Conservation (phyloP, 2,888 invertebrate genomes). For the Drosophila borborema region DNA sequence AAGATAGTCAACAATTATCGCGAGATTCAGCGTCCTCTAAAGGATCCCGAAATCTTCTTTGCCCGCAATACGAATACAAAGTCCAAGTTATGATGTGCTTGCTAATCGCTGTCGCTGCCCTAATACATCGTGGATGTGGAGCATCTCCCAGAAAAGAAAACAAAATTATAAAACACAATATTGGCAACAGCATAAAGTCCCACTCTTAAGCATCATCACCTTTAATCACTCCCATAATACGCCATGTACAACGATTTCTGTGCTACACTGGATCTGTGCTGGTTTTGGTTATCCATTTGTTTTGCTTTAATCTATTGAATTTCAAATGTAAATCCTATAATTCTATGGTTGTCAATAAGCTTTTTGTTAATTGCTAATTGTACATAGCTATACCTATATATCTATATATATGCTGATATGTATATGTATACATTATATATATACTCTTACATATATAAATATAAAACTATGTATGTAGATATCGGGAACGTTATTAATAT, state of each 20-base stretch:
- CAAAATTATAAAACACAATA: no score
- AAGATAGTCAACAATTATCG: conserved; percentile 85
- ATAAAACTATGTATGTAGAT: conserved; percentile 24
- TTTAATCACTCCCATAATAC: conserved; percentile 10
- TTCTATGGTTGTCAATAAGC: conserved; percentile 69
- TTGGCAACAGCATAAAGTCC: conserved; percentile 11
- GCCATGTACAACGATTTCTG: conserved; percentile 7
- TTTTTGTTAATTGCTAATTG: conserved; percentile 53
- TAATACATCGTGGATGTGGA: conserved; percentile 19
- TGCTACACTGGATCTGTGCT: conserved; percentile 22
- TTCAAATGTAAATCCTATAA: conserved; percentile 47
- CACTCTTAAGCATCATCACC: conserved; percentile 24
- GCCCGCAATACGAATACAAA: conserved; percentile 84
- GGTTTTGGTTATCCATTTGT: conserved; percentile 34
- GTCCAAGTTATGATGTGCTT: conserved; percentile 84
- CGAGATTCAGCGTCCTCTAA: conserved; percentile 84
- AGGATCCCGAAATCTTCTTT: conserved; percentile 84
- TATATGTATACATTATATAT: conserved; percentile 8
- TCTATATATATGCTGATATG: conserved; percentile 8
- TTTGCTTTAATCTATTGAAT: conserved; percentile 28
- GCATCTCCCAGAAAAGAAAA: conserved; percentile 20
- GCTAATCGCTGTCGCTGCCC: conserved; percentile 11
- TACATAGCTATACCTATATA: conserved; percentile 50
- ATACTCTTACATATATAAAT: conserved; percentile 6
- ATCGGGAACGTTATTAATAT: conserved; percentile 33